Percentiles rank a stretch among this genome's conserved stretches.
These are phyloP conservation scores for Chloroceryle inda DNA, from an alignment of 2,797 vertebrate genomes.

Conservation along the genomic window DNA sequence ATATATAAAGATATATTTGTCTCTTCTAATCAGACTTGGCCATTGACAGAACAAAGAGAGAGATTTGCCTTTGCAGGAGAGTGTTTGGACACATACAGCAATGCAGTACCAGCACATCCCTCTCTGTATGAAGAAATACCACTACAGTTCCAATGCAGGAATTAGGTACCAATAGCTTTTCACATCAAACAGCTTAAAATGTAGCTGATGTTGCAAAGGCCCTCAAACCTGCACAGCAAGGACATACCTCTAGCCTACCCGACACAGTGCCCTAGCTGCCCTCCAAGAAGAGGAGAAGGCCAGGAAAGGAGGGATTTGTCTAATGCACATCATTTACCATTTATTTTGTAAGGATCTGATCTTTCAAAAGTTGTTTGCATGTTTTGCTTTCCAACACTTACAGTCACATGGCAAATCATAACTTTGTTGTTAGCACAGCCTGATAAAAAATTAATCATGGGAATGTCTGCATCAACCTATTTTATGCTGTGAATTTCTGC, in stretches of 20 bases:
- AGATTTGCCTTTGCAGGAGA: neutral
- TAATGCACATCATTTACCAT: neutral
- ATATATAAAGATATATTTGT: neutral
- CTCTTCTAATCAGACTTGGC: neutral
- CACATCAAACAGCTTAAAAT: neutral
- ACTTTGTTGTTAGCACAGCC: neutral
- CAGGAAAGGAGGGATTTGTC: neutral
- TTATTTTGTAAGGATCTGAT: neutral
- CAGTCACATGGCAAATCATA: neutral
- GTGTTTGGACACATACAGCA: neutral
- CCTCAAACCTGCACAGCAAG: fast-evolving
- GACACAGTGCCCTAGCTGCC: neutral
- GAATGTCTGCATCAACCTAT: neutral
- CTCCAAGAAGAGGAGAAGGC: neutral
- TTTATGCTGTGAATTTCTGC: neutral
- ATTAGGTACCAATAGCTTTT: neutral
- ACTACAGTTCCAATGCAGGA: neutral
- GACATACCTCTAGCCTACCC: neutral
- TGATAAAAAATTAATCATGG: neutral
- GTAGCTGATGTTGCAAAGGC: neutral
- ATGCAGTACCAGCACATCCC: neutral
- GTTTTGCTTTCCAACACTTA: neutral
- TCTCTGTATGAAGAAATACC: neutral
- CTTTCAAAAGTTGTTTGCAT: neutral
- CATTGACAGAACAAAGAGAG: neutral